phyloP scores from a whole-genome alignment of 1,140 invertebrate genomes.

The Zaprionus davidi region DNA sequence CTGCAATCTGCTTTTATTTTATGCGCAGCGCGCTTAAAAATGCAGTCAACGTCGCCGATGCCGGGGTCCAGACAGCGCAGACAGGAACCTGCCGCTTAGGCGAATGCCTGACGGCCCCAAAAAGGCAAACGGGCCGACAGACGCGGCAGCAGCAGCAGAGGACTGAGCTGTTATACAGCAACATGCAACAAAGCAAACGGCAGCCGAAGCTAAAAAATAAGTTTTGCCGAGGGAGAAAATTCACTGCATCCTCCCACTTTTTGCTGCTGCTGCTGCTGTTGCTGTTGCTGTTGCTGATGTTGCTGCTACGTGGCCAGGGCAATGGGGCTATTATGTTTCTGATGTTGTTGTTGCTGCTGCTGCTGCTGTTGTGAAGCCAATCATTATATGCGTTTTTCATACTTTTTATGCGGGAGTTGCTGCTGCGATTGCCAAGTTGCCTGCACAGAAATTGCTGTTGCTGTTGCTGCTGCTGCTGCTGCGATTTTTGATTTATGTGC shows the following conservation, averaged over 20 bases:
- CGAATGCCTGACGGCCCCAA: slow-evolving; percentile 80
- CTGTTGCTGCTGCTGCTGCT: slow-evolving; percentile 32
- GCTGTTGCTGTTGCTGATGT: slow-evolving; percentile 21
- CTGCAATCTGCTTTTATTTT: slow-evolving; percentile 81
- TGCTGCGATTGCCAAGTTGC: slow-evolving; percentile 48
- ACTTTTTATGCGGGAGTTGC: slow-evolving; percentile 76
- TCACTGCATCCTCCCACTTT: slow-evolving; percentile 83
- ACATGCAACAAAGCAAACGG: slow-evolving; percentile 37
- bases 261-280: slow-evolving; percentile 50
- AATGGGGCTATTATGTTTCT: slow-evolving; percentile 75
- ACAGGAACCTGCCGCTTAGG: slow-evolving; percentile 81
- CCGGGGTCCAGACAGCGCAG: slow-evolving; percentile 55
- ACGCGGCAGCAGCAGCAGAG: no score
- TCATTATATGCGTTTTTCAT: slow-evolving; percentile 80
- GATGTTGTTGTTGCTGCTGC: slow-evolving; percentile 54
- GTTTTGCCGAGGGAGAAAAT: slow-evolving; percentile 66
- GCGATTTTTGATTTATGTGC: slow-evolving; percentile 79
- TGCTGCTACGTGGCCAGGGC: slow-evolving; percentile 55
- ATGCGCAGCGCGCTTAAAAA: slow-evolving; percentile 81
- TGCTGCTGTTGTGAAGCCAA: slow-evolving; percentile 64
- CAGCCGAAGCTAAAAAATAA: slow-evolving; percentile 44
- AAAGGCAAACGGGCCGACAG: slow-evolving; percentile 78
- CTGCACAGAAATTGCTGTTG: slow-evolving; percentile 42
- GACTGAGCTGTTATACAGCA: no score
- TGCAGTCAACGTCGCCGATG: slow-evolving; percentile 74